Conservation (phyloP, 2,113 vertebrate genomes). For the Neogale vison region DNA sequence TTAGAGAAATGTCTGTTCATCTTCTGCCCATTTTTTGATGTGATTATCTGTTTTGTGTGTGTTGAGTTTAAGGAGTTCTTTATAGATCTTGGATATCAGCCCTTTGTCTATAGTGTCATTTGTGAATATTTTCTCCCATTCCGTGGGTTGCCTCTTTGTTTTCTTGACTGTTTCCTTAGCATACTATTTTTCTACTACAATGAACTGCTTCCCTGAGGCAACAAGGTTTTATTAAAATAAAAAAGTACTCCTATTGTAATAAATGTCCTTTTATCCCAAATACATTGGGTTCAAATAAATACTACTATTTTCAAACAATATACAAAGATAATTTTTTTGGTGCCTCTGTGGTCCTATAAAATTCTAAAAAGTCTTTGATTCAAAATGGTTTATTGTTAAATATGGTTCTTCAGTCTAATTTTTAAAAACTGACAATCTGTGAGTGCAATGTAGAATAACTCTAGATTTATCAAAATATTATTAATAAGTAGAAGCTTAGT, state of each 20-base stretch:
- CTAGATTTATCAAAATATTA: background rate
- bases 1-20: too few relatives aligned
- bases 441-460: background rate
- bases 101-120: too few relatives aligned
- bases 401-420: background rate
- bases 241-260: background rate
- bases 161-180: background rate
- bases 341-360: background rate
- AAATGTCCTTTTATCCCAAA: background rate
- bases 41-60: too few relatives aligned
- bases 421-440: background rate
- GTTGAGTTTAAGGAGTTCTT: too few relatives aligned
- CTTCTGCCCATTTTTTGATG: too few relatives aligned
- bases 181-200: background rate
- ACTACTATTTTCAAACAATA: conserved; percentile 3
- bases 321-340: background rate
- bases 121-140: too few relatives aligned
- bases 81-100: too few relatives aligned
- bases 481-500: background rate
- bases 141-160: too few relatives aligned
- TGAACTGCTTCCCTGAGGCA: background rate
- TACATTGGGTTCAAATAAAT: background rate
- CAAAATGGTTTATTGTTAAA: background rate
- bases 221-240: background rate
- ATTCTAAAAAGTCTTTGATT: background rate